Evolutionary conservation across 1,140 invertebrate genomes (phyloP).

Genomic region (Chrysomallon squamiferum): DNA sequence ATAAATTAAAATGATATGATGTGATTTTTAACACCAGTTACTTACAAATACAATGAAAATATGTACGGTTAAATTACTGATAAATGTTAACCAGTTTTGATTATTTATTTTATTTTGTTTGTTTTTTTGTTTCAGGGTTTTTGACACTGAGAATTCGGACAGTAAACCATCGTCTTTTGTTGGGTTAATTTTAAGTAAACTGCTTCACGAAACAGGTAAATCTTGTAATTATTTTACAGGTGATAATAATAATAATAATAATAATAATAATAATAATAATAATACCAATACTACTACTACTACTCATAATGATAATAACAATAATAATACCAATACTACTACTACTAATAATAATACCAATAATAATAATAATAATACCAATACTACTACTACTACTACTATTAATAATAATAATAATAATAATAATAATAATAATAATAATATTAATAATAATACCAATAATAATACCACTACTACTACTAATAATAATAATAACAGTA

Average conservation of each 20-base stretch:
- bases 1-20: background rate
- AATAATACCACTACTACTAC: no score
- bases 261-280: background rate
- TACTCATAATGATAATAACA: background rate
- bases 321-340: background rate
- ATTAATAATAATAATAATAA: no score
- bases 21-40: background rate
- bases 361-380: background rate
- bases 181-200: constrained; percentile 38
- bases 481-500: no score
- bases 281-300: background rate
- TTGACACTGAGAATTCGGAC: background rate
- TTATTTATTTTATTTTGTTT: constrained; percentile 1
- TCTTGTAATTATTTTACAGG: background rate
- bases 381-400: background rate
- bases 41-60: background rate
- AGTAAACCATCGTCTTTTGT: constrained; percentile 20
- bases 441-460: no score
- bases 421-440: no score
- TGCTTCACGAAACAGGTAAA: constrained; percentile 42
- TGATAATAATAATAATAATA: background rate
- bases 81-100: background rate
- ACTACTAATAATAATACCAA: background rate
- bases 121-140: constrained; percentile 6
- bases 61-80: background rate